phyloP scores from a whole-genome alignment of 2,797 vertebrate genomes.

The Sitta carolinensis region DNA sequence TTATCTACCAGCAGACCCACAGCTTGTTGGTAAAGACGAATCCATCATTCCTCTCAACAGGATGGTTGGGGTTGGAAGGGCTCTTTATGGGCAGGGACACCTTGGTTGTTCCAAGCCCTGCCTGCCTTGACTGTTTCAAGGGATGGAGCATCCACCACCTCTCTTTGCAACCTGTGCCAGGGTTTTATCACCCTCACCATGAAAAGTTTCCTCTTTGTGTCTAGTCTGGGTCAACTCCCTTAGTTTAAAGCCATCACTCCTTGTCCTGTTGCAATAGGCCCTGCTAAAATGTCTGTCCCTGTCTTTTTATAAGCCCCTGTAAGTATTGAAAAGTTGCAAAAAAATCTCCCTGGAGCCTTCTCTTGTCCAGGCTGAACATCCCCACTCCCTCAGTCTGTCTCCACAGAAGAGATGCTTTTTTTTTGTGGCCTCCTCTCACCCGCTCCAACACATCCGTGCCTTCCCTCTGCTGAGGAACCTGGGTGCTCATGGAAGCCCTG shows the following conservation, averaged over 20 bases:
- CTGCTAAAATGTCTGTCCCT: not conserved
- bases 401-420: not conserved
- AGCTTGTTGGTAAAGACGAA: no score
- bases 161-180: not conserved
- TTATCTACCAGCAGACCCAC: no score
- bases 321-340: fast-evolving
- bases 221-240: not conserved
- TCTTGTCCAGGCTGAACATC: not conserved
- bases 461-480: not conserved
- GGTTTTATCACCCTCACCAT: fast-evolving
- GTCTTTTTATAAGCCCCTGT: not conserved
- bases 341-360: not conserved
- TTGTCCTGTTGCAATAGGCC: fast-evolving
- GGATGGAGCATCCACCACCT: not conserved
- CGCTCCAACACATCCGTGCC: fast-evolving
- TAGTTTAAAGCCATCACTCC: not conserved
- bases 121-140: no score
- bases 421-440: not conserved
- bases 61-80: not conserved
- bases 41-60: not conserved
- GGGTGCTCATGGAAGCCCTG: not conserved
- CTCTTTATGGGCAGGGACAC: not conserved
- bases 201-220: not conserved
- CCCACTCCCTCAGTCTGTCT: not conserved
- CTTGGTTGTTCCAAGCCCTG: not conserved